Conservation (phyloP, 1,140 invertebrate genomes). For the Stegodyphus mimosarum region DNA sequence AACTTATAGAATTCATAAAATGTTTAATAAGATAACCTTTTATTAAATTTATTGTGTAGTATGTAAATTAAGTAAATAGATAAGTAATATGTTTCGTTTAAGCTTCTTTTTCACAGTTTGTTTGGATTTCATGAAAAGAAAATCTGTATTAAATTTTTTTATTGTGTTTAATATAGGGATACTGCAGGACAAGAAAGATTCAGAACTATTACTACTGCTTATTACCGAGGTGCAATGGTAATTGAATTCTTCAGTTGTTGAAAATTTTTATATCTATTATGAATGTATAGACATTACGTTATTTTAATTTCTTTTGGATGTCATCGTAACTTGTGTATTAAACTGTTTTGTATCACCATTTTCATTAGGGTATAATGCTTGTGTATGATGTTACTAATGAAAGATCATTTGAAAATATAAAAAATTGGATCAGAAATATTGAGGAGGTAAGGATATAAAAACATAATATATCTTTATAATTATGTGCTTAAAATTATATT, state of each 20-base stretch:
- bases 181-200: slow-evolving; percentile 77
- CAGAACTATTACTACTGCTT: slow-evolving; percentile 76
- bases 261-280: neutral
- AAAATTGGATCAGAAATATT: slow-evolving; percentile 71
- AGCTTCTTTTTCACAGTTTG: too few species aligned
- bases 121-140: neutral
- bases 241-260: slow-evolving; percentile 19
- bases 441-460: slow-evolving; percentile 59
- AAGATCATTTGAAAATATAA: slow-evolving; percentile 72
- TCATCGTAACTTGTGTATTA: too few species aligned
- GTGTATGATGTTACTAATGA: slow-evolving; percentile 73
- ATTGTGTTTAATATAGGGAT: slow-evolving; percentile 69
- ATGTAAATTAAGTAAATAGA: too few species aligned
- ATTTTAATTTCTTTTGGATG: neutral
- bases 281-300: neutral
- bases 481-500: too few species aligned
- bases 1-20: too few species aligned
- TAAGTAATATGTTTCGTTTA: too few species aligned
- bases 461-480: too few species aligned
- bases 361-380: slow-evolving; percentile 69
- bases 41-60: too few species aligned
- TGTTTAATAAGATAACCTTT: too few species aligned
- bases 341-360: too few species aligned
- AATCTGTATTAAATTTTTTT: slow-evolving; percentile 22
- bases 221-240: slow-evolving; percentile 74